Percentiles rank a stretch among this genome's conserved stretches.
Evolutionary conservation across 2,113 vertebrate genomes (phyloP).

Genomic region (Romanogobio albipinnatus): DNA sequence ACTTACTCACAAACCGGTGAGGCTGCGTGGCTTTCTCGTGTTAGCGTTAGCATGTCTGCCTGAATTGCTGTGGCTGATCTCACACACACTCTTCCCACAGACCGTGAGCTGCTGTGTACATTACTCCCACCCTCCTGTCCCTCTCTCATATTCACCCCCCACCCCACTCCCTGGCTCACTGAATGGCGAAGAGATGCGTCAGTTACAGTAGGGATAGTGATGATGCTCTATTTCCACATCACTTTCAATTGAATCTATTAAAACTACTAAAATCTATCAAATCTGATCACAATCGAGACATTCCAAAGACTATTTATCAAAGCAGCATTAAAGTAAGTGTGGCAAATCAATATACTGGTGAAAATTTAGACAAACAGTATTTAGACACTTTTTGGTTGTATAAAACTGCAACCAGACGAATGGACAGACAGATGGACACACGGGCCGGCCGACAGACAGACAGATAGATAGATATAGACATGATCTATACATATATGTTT

Average conservation of each 20-base stretch:
- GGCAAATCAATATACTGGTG: too few species aligned
- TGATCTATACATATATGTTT: too few species aligned
- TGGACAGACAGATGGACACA: too few species aligned
- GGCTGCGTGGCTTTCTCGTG: conserved; percentile 48
- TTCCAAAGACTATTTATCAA: too few species aligned
- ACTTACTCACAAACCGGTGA: conserved; percentile 53
- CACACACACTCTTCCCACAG: neutral
- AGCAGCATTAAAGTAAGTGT: too few species aligned
- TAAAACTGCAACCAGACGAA: neutral
- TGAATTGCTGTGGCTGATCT: conserved; percentile 7
- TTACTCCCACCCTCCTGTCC: conserved; percentile 5
- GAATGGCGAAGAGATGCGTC: neutral
- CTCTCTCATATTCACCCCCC: conserved; percentile 10
- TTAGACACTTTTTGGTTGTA: neutral
- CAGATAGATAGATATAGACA: neutral
- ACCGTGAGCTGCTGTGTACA: neutral
- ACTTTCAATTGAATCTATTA: neutral
- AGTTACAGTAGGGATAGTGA: neutral
- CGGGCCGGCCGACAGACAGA: neutral
- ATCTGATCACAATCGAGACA: too few species aligned
- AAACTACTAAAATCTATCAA: too few species aligned
- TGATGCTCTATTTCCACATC: neutral
- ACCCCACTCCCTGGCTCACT: neutral
- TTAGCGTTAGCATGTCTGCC: conserved; percentile 54
- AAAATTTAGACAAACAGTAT: neutral